Evolutionary conservation across 2,888 invertebrate species (phyloP).

Genomic region (Drosophila atripex): DNA sequence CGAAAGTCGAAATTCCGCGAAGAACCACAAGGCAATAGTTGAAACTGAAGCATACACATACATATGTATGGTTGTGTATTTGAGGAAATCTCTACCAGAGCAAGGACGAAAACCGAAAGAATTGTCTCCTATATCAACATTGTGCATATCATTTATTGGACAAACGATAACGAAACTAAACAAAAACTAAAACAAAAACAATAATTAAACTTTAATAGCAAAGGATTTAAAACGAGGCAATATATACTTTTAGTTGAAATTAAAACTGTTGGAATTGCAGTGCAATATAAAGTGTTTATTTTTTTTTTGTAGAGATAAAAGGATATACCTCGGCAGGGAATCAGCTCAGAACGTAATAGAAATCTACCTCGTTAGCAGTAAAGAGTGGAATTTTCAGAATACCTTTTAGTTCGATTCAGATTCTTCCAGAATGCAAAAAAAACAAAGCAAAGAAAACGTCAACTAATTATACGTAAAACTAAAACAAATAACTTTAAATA

Average conservation of each 20-base stretch:
- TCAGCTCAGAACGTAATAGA: constrained; percentile 41
- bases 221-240: constrained; percentile 58
- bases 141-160: constrained; percentile 72
- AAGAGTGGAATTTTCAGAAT: constrained; percentile 10
- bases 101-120: neutral
- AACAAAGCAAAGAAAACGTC: constrained; percentile 43
- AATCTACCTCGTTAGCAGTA: constrained; percentile 74
- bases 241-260: constrained; percentile 72
- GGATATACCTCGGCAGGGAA: constrained; percentile 18
- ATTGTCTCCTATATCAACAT: constrained; percentile 65
- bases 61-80: too few species aligned
- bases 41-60: too few species aligned
- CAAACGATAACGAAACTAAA: constrained; percentile 25
- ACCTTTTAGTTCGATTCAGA: constrained; percentile 12
- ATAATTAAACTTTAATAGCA: constrained; percentile 75
- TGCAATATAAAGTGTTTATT: constrained; percentile 53
- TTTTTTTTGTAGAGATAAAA: constrained; percentile 35
- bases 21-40: constrained; percentile 3
- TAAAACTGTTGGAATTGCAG: constrained; percentile 37
- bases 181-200: constrained; percentile 37
- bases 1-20: neutral
- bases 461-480: constrained; percentile 72
- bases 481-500: constrained; percentile 75
- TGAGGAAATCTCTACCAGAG: too few species aligned
- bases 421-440: constrained; percentile 10